Evolutionary conservation across 2,113 vertebrate species (phyloP), one percentile per base, ranked within the genome.

Genomic region (Daubentonia madagascariensis): DNA sequence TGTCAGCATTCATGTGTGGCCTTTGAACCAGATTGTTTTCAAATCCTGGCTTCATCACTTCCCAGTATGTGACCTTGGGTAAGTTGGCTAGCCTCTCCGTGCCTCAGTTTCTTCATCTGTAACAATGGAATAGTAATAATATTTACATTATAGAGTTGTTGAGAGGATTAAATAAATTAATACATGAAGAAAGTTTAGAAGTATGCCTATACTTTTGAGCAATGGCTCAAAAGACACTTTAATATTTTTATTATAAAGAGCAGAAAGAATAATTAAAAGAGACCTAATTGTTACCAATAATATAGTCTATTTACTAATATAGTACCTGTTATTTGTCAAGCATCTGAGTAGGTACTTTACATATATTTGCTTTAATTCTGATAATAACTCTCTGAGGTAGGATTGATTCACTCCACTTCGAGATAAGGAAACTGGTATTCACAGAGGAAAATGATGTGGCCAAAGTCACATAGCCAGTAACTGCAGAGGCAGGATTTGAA

Each of bases 181-280:
- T 37, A 50, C 40, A 40, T 25, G 35, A 37, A 65, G 63, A 68
- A 54, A 85, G 6, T 92, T 95, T 89, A 86, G 40, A 84, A 37
- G 43, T 59, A 18, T 84, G 28, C 48, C 57, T 80, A 37, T 45
- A 76, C 3, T n/a, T n/a, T n/a, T n/a, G n/a, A 70, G 18, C 30
- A 92, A 65, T 89, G n/a, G 22, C n/a, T 92, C 72, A 75, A 63
- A 63, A 54, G 79, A 57, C 25, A 89, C 75, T 88, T 95, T 43
- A 90, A 16, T 80, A 57, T 96, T 96, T 88, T 96, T 89, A 96
- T n/a, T 48, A 16, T 57, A 61, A 68, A 83, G 30, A 95, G 25
- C 50, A 93, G 20, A 84, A 57, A 94, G 50, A 81, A 80, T 91
- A 93, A 91, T 84, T 68, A 28, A 96, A 57, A 92, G 57, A 63